Evolutionary conservation across 1,140 invertebrate genomes (phyloP).

Genomic region (Berghia stephanieae): DNA sequence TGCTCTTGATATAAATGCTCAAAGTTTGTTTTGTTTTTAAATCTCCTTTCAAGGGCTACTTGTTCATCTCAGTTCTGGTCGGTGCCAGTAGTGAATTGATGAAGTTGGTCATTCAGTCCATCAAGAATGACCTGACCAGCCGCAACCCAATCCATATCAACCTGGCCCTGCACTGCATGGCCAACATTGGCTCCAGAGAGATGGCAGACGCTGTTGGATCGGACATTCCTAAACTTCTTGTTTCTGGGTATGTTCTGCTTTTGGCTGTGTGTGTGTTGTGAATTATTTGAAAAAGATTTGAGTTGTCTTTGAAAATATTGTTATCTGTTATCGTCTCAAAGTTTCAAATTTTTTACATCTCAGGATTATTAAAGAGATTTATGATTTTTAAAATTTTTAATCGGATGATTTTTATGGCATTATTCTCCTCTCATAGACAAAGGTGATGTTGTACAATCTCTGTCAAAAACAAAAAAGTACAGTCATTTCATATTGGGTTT

Average conservation of each 20-base stretch:
- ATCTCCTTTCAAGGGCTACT: conserved; percentile 90
- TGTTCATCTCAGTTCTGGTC: conserved; percentile 99
- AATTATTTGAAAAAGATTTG: neutral
- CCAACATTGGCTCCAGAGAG: conserved; percentile 98
- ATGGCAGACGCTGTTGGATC: conserved; percentile 99
- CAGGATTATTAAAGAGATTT: neutral
- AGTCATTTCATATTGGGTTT: neutral
- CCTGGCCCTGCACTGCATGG: conserved; percentile 99
- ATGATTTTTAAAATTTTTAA: neutral
- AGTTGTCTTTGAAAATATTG: neutral
- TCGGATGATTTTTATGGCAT: too few relatives aligned
- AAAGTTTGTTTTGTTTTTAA: too few relatives aligned
- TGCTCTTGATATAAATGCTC: too few relatives aligned
- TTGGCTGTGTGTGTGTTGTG: neutral
- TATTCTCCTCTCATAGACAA: too few relatives aligned
- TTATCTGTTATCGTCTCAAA: neutral
- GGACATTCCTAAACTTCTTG: conserved; percentile 97
- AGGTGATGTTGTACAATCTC: too few relatives aligned
- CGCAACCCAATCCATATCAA: conserved; percentile 96
- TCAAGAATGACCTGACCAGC: conserved; percentile 97
- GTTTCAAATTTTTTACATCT: neutral
- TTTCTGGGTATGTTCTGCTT: conserved; percentile 81
- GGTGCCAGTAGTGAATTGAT: conserved; percentile 99
- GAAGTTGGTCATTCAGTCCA: conserved; percentile 98
- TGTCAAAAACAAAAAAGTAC: too few relatives aligned